phyloP scores from a whole-genome alignment of 2,888 invertebrate genomes.

The Hylaea fasciaria region DNA sequence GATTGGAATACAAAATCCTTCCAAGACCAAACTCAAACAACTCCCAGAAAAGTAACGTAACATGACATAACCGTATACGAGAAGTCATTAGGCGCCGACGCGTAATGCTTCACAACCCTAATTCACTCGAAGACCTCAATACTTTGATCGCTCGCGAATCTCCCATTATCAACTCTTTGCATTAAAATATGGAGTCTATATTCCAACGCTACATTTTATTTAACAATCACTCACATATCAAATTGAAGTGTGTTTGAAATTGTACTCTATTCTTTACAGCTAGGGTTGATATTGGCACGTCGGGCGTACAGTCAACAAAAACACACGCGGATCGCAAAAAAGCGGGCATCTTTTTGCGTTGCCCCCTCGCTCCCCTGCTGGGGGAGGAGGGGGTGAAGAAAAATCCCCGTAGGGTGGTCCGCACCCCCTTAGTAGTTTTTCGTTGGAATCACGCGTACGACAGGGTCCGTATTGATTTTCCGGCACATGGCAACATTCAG shows the following conservation, averaged over 20 bases:
- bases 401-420: slow-evolving; percentile 66
- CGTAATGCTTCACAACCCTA: slow-evolving; percentile 69
- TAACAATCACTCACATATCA: slow-evolving; percentile 78
- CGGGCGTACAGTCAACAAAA: slow-evolving; percentile 69
- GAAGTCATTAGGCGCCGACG: slow-evolving; percentile 81
- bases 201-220: slow-evolving; percentile 39
- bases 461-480: slow-evolving; percentile 82
- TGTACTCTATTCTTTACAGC: slow-evolving; percentile 31
- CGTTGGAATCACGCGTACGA: slow-evolving; percentile 82
- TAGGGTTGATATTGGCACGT: slow-evolving; percentile 48
- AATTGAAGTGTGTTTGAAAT: slow-evolving; percentile 34
- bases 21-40: slow-evolving; percentile 65
- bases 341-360: slow-evolving; percentile 80
- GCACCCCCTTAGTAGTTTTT: slow-evolving; percentile 77
- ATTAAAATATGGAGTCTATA: slow-evolving; percentile 38
- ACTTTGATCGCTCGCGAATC: slow-evolving; percentile 21
- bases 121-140: slow-evolving; percentile 62
- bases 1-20: slow-evolving; percentile 58
- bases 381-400: slow-evolving; percentile 69
- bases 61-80: slow-evolving; percentile 75
- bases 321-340: slow-evolving; percentile 75
- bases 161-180: slow-evolving; percentile 43
- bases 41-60: slow-evolving; percentile 69
- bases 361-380: slow-evolving; percentile 70
- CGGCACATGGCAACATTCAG: slow-evolving; percentile 74